These are phyloP conservation scores for Gastrophryne carolinensis DNA, from an alignment of 2,797 vertebrate species.

Conservation along the genomic window DNA sequence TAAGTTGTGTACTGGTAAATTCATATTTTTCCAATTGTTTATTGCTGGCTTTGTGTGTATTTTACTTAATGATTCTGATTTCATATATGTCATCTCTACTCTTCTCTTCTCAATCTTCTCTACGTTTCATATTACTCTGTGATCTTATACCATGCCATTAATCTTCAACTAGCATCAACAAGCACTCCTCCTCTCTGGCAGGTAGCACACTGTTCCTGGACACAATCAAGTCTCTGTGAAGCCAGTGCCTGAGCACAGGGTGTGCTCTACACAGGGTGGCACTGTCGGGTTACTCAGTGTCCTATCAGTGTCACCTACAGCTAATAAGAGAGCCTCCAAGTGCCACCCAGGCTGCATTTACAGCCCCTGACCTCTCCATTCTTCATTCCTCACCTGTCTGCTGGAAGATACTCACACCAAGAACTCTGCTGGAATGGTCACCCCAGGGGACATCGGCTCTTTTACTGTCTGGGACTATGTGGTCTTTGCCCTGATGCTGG, in stretches of 20 bases:
- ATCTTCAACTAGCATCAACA: not conserved
- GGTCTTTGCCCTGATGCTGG: conserved; percentile 74
- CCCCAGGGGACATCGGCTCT: conserved; percentile 51
- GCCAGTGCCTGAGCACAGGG: not conserved
- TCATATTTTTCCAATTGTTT: too few relatives aligned
- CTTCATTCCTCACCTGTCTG: not conserved
- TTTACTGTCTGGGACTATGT: conserved; percentile 73
- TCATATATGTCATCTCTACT: not conserved
- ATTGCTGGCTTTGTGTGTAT: too few relatives aligned
- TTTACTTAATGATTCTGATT: too few relatives aligned
- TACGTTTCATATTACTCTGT: not conserved
- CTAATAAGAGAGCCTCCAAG: too few relatives aligned
- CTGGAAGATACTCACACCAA: not conserved
- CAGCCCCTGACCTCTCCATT: not conserved
- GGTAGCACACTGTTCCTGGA: too few relatives aligned
- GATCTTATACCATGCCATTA: not conserved
- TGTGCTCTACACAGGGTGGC: too few relatives aligned
- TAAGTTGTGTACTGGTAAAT: too few relatives aligned
- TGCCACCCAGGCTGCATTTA: not conserved
- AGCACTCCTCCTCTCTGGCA: too few relatives aligned
- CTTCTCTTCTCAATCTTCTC: not conserved
- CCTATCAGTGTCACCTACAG: too few relatives aligned
- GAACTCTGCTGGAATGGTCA: conserved; percentile 39
- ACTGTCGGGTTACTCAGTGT: not conserved
- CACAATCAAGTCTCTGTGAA: not conserved